Conservation (phyloP, 2,113 vertebrate species). For the Vidua macroura region DNA sequence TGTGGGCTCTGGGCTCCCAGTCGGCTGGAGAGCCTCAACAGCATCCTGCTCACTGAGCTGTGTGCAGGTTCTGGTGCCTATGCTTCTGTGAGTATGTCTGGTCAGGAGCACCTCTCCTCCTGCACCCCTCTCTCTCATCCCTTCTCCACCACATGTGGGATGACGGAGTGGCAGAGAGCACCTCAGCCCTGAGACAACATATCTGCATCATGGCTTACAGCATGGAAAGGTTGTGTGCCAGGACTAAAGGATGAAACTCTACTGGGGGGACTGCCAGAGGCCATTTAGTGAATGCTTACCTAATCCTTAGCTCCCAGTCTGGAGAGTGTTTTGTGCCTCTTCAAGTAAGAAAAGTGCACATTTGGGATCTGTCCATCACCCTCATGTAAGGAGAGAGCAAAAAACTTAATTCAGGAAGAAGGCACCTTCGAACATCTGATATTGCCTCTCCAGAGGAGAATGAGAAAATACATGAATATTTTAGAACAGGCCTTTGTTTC, state of each 20-base stretch:
- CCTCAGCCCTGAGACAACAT: not conserved
- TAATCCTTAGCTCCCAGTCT: not conserved
- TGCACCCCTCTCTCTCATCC: not conserved
- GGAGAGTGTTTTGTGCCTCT: not conserved
- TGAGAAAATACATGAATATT: not conserved
- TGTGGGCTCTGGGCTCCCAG: not conserved
- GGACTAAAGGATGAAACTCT: not conserved
- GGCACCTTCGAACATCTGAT: not conserved
- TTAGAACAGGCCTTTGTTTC: not conserved
- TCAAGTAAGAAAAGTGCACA: accelerated
- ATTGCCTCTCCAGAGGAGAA: not conserved
- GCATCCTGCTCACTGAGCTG: not conserved
- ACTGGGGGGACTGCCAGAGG: not conserved
- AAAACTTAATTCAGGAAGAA: not conserved
- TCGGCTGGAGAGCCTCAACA: not conserved
- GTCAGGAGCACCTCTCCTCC: not conserved
- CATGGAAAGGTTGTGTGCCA: not conserved
- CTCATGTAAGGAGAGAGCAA: not conserved
- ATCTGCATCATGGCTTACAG: not conserved
- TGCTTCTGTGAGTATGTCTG: accelerated
- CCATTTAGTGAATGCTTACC: not conserved
- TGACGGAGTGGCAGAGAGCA: not conserved
- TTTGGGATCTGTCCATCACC: not conserved
- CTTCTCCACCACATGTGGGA: not conserved
- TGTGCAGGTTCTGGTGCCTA: not conserved